Conservation (phyloP, 1,140 invertebrate genomes). For the Trissolcus basalis region DNA sequence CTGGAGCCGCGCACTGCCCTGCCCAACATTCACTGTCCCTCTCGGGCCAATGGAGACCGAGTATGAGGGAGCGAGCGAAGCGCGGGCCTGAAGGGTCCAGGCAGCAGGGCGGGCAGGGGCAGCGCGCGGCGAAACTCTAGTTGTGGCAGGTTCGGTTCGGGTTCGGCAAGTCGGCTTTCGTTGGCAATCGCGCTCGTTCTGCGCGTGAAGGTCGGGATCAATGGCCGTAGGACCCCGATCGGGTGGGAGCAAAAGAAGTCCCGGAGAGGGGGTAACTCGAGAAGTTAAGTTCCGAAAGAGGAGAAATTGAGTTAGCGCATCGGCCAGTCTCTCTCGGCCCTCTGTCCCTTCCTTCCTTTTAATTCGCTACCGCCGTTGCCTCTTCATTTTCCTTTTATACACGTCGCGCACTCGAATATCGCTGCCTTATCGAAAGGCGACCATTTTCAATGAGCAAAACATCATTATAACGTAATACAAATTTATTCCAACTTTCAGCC, state of each 20-base stretch:
- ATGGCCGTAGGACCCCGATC: constrained; percentile 74
- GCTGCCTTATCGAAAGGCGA: constrained; percentile 35
- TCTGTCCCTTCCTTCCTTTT: constrained; percentile 23
- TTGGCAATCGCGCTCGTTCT: constrained; percentile 74
- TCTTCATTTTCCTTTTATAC: constrained; percentile 56
- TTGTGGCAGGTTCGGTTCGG: constrained; percentile 65
- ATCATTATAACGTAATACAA: neutral
- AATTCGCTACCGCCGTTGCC: constrained; percentile 63
- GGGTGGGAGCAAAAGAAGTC: constrained; percentile 26
- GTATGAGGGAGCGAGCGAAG: constrained; percentile 7
- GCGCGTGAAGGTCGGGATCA: constrained; percentile 77
- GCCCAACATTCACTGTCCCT: constrained; percentile 56
- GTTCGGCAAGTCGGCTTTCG: constrained; percentile 71
- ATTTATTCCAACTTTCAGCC: neutral
- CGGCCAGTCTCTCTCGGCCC: constrained; percentile 30
- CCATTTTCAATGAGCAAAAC: constrained; percentile 11
- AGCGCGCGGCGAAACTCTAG: constrained; percentile 60
- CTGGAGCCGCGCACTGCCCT: constrained; percentile 53
- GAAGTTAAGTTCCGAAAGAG: constrained; percentile 76
- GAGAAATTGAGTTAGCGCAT: constrained; percentile 75
- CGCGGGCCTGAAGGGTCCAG: constrained; percentile 43
- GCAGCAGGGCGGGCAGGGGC: constrained; percentile 17
- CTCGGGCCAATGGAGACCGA: neutral
- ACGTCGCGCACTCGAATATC: too few relatives aligned
- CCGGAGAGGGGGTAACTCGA: constrained; percentile 45